Base-by-base conservation (phyloP, 2,113 vertebrate species). In the Tragelaphus scriptus region DNA sequence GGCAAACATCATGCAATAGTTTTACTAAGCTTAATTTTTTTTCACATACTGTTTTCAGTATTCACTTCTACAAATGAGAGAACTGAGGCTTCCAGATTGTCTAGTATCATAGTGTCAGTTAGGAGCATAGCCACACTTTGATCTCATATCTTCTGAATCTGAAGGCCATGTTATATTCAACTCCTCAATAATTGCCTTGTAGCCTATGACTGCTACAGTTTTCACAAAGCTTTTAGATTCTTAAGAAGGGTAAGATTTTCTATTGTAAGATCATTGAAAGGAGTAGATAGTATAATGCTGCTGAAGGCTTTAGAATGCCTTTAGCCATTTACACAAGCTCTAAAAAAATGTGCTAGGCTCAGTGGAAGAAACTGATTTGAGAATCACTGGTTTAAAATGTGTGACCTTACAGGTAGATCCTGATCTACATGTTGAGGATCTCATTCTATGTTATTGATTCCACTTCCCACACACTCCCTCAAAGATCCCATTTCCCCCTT, bases 321-420 rank as follows among this genome's bases (percentile, higher is more conserved):
- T 3, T 85, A 88, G 87, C 75, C 53, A 96, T 71, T 90, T 94
- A 61, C 55, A 85, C 4, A 85, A 63, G 71, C 2, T 19, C 61
- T 58, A 79, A 82, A 87, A 58, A 47, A 53, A 17, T 6, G 44
- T 77, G 36, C 17, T 55, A 44, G 44, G 17, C 11, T 89, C 55
- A 26, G 8, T 85, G 25, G 79, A 92, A 94, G 90, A 96, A 95
- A 97, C 3, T 71, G 77, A 15, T 84, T 84, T 86, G 55, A 58
- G n/a, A 95, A 88, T 30, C 28, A 75, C 7, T 30, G 47, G 47
- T 23, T 91, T 85, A 71, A 85, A 80, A 85, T 30, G 56, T 65
- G 9, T 59, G 55, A 25, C 49, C 32, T 68, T 61, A 5, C 5
- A n/a, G 17, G 6, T 55, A 92, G 80, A 19, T 87, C 28, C 71